phyloP scores from a whole-genome alignment of 2,888 invertebrate genomes.

The Pantelozetes paolii region DNA sequence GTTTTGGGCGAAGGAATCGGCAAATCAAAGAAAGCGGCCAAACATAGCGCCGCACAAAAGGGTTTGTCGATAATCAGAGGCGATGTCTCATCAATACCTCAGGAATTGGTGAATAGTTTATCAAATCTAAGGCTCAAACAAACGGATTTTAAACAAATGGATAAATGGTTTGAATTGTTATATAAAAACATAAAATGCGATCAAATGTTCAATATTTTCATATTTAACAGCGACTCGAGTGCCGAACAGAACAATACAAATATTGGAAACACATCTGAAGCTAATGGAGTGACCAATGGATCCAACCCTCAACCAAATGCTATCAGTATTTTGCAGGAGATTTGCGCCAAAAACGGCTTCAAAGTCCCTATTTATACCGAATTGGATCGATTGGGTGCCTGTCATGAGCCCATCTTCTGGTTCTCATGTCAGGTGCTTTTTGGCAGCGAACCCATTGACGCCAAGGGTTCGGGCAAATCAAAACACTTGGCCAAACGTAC shows the following conservation, averaged over 20 bases:
- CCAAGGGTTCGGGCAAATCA: neutral
- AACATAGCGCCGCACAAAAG: slow-evolving; percentile 18
- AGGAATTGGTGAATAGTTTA: too few relatives aligned
- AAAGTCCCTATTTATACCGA: neutral
- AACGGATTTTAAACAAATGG: too few relatives aligned
- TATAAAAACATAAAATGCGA: too few relatives aligned
- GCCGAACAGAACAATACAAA: too few relatives aligned
- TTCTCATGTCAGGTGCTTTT: slow-evolving; percentile 6
- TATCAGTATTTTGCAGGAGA: slow-evolving; percentile 4
- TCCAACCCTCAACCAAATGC: neutral
- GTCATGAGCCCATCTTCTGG: slow-evolving; percentile 7
- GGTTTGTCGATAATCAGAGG: neutral
- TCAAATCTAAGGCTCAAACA: too few relatives aligned
- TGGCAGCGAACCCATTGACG: neutral
- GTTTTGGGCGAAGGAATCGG: neutral
- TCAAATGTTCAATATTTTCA: too few relatives aligned
- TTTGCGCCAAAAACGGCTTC: slow-evolving; percentile 2
- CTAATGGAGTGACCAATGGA: too few relatives aligned
- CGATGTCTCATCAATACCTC: too few relatives aligned
- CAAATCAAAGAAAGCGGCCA: neutral
- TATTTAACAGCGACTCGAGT: too few relatives aligned
- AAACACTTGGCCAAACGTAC: slow-evolving; percentile 16
- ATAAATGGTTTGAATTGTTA: too few relatives aligned
- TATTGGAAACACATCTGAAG: too few relatives aligned
- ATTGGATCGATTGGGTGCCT: neutral